These are phyloP conservation scores for Zootoca vivipara DNA, from an alignment of 2,113 vertebrate genomes.

Conservation along the genomic window DNA sequence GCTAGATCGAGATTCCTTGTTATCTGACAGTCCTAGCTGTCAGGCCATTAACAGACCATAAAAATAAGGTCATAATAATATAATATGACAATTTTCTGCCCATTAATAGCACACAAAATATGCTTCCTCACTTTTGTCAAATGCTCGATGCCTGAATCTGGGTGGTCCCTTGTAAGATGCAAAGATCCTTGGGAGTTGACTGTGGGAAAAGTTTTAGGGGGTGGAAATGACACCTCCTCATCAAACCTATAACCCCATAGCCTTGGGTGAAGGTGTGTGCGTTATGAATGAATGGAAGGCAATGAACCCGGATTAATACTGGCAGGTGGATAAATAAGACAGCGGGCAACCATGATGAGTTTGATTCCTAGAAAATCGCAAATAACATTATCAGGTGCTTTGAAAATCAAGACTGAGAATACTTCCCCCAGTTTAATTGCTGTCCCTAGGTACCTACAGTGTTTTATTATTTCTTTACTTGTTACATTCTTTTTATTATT, in stretches of 20 bases:
- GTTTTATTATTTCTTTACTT: slow-evolving; percentile 21
- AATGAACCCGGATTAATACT: not conserved
- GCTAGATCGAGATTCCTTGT: too few species aligned
- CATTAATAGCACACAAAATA: not conserved
- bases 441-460: not conserved
- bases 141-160: not conserved
- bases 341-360: not conserved
- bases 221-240: not conserved
- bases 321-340: not conserved
- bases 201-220: not conserved
- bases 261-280: not conserved
- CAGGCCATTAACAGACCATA: not conserved
- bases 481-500: not conserved
- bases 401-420: not conserved
- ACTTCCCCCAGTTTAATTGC: not conserved
- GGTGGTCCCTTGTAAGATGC: not conserved
- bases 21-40: too few species aligned
- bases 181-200: not conserved
- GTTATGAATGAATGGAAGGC: not conserved
- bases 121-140: not conserved
- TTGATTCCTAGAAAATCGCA: not conserved
- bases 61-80: not conserved
- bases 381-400: not conserved
- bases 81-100: not conserved
- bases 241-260: not conserved